Evolutionary conservation across 2,113 vertebrate species (phyloP), one percentile per base, ranked within the genome.

Genomic region (Gopherus evgoodei): DNA sequence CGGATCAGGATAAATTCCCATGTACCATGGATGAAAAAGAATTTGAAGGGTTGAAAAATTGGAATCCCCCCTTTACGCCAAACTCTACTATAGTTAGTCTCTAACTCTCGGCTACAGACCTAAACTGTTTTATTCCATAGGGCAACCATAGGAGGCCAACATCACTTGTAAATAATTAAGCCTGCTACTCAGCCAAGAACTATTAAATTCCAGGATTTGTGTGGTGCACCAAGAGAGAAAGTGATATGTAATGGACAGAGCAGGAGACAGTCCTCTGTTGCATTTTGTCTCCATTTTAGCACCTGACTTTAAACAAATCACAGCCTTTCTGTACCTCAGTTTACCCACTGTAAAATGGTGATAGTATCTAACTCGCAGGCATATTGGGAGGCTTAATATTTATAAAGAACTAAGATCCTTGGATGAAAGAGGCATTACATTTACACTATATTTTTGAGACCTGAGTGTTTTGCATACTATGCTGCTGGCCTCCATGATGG

Each of bases 391-490:
- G 14, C 50, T 92, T 59, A n/a, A 4, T 62, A 29, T 47, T 90
- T 95, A 72, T 75, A 57, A 38, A 93, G 90, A 44, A 95, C 76
- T 86, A 49, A 52, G 53, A 91, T 95, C 83, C 89, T 92, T 59
- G 57, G 85, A 86, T 93, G 83, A 95, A 95, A 83, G n/a, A 87
- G 3, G 35, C 17, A n/a, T 19, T 38, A 21, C 17, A 72, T 31
- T 24, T 54, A 92, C 2, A 1, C 17, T 95, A 16, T 50, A 88
- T 90, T 96, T 96, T 96, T 95, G 96, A 94, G 11, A 95, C 85
- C 83, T 86, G 95, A 91, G 93, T 85, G 94, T 95, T 97, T 95
- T 96, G 83, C 93, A 94, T 81, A 96, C 56, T 93, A 54, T 83
- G 62, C 69, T 90, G 69, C 81, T 88, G 91, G 81, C 89, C 85